phyloP scores from a whole-genome alignment of 1,140 invertebrate species.

The Papilio xuthus region DNA sequence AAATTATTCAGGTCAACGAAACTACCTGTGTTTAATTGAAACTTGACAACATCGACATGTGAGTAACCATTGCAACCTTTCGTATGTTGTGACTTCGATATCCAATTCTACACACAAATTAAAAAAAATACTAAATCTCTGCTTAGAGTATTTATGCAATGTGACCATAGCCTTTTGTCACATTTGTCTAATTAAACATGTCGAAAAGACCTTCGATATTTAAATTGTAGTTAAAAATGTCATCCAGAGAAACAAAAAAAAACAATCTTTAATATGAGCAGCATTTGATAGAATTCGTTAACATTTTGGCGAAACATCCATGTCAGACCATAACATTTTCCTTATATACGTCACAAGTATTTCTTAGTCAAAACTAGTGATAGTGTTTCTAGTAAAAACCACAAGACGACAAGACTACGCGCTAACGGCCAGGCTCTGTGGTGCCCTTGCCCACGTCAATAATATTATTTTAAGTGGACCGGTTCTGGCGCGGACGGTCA shows the following conservation, averaged over 20 bases:
- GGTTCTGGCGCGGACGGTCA: conserved; percentile 60
- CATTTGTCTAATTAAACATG: too few relatives aligned
- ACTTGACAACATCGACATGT: neutral
- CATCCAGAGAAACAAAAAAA: too few relatives aligned
- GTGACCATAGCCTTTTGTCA: too few relatives aligned
- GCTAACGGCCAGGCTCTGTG: conserved; percentile 41
- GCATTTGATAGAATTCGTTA: neutral
- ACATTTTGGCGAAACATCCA: neutral
- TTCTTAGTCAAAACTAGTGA: neutral
- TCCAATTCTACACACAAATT: neutral
- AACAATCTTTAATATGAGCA: neutral
- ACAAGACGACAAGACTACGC: conserved; percentile 40
- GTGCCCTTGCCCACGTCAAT: conserved; percentile 60
- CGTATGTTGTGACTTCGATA: neutral
- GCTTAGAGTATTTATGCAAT: neutral
- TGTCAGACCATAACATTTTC: conserved; percentile 1
- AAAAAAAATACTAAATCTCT: neutral
- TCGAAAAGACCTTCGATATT: too few relatives aligned
- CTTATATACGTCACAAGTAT: neutral
- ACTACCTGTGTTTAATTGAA: conserved; percentile 9
- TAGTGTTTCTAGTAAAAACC: conserved; percentile 49
- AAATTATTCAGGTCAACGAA: conserved; percentile 18
- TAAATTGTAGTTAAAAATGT: too few relatives aligned
- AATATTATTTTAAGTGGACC: conserved; percentile 72
- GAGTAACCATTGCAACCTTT: neutral